A percentile compares a stretch with the other conserved stretches of the same genome.
Conservation (phyloP, 2,113 vertebrate species). For the Sturnus vulgaris region DNA sequence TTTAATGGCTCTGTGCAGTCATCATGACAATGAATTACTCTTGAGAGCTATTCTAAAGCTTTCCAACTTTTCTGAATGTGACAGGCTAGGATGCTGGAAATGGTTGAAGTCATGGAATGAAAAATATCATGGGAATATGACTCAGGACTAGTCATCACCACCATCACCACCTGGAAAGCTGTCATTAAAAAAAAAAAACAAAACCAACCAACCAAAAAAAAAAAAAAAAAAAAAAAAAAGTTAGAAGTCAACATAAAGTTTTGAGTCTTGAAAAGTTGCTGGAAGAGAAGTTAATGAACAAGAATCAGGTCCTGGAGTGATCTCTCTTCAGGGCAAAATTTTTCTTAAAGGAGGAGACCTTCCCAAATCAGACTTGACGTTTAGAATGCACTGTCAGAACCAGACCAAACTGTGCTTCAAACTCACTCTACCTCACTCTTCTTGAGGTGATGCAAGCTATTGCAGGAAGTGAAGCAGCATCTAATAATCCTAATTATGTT, state of each 20-base stretch:
- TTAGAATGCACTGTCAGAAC: neutral
- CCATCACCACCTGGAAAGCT: constrained; percentile 47
- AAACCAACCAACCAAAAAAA: neutral
- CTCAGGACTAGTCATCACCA: constrained; percentile 46
- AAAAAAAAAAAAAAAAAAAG: neutral
- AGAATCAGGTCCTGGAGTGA: neutral
- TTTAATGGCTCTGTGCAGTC: neutral
- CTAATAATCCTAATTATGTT: neutral
- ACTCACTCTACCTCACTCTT: neutral
- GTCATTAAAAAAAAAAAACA: constrained; percentile 9
- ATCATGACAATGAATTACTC: constrained; percentile 22
- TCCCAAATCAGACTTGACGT: neutral
- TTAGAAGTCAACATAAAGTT: neutral
- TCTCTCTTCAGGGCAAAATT: neutral
- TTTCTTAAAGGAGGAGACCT: neutral
- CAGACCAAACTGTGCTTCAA: neutral
- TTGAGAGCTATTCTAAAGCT: neutral
- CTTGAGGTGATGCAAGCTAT: neutral
- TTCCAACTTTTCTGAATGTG: constrained; percentile 32
- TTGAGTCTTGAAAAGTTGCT: neutral
- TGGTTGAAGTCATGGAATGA: constrained; percentile 24
- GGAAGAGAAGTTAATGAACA: neutral
- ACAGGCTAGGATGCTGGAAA: neutral
- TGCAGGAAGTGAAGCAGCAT: neutral
- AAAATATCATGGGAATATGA: constrained; percentile 48